phyloP scores from a whole-genome alignment of 2,797 vertebrate species.

The Apogon talboti region DNA sequence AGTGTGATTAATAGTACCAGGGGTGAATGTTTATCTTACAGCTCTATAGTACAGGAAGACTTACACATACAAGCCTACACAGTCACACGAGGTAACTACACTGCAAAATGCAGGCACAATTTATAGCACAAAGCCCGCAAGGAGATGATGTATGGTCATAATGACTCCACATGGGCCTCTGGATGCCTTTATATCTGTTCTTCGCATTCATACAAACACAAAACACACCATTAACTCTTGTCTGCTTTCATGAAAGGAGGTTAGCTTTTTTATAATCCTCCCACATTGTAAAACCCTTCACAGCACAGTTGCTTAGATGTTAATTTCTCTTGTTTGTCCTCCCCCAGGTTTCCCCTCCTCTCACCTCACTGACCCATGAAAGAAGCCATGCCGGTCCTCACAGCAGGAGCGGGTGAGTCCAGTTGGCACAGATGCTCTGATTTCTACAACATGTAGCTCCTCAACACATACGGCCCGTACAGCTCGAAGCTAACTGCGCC shows the following conservation, averaged over 20 bases:
- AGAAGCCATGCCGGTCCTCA: constrained; percentile 93
- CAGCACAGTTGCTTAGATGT: not conserved
- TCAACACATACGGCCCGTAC: constrained; percentile 15
- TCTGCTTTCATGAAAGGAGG: not conserved
- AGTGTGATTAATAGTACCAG: constrained; percentile 56
- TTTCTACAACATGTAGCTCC: constrained; percentile 1
- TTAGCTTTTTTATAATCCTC: not conserved
- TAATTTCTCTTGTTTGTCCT: constrained; percentile 2
- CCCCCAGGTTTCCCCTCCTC: constrained; percentile 60
- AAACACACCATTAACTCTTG: constrained; percentile 1
- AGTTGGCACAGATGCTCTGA: constrained; percentile 28
- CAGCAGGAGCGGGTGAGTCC: constrained; percentile 90
- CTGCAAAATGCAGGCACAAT: constrained; percentile 23
- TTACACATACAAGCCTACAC: constrained; percentile 24
- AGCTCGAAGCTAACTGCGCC: constrained; percentile 10
- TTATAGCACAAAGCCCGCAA: constrained; percentile 24
- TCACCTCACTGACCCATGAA: constrained; percentile 80
- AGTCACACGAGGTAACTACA: constrained; percentile 26
- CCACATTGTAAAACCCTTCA: not conserved
- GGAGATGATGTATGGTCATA: constrained; percentile 32
- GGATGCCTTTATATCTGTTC: constrained; percentile 9
- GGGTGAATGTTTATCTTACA: constrained; percentile 40
- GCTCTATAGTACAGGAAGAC: constrained; percentile 36
- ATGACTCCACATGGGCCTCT: constrained; percentile 27
- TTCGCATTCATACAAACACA: constrained; percentile 7